Percentiles rank a stretch among this genome's conserved stretches.
Evolutionary conservation across 2,797 vertebrate genomes (phyloP).

Genomic region (Vipera latastei): DNA sequence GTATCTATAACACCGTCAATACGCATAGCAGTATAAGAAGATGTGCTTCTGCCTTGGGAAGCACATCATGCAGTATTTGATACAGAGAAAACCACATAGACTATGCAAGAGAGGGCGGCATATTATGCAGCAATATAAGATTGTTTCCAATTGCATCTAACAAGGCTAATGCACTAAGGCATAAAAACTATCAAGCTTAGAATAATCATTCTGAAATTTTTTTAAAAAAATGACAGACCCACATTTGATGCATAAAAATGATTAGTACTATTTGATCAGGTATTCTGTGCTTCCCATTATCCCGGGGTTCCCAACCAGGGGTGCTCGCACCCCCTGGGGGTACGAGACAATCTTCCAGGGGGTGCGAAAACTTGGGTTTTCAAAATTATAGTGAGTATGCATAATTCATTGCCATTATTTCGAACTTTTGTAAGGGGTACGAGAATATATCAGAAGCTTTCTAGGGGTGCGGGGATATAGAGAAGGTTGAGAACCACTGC

Average conservation of each 20-base stretch:
- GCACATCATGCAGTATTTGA: background rate
- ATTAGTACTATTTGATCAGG: background rate
- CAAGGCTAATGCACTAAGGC: background rate
- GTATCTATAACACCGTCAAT: background rate
- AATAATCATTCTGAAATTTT: background rate
- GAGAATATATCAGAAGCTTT: too few relatives aligned
- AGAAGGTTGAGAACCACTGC: too few relatives aligned
- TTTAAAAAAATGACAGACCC: background rate
- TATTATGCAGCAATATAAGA: background rate
- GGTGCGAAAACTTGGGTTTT: too few relatives aligned
- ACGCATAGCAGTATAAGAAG: background rate
- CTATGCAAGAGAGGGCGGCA: background rate
- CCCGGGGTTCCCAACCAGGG: too few relatives aligned
- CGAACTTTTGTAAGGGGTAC: too few relatives aligned
- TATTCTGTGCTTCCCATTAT: background rate
- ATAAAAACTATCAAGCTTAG: background rate
- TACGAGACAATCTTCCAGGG: too few relatives aligned
- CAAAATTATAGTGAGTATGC: too few relatives aligned
- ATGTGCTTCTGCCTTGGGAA: background rate
- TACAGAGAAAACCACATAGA: background rate
- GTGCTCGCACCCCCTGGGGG: too few relatives aligned
- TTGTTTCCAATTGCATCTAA: background rate
- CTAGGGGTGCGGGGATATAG: too few relatives aligned
- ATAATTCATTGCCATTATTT: too few relatives aligned
- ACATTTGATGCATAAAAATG: background rate